Evolutionary conservation across 2,113 vertebrate species (phyloP).

Genomic region (Melanotaenia duboulayi): DNA sequence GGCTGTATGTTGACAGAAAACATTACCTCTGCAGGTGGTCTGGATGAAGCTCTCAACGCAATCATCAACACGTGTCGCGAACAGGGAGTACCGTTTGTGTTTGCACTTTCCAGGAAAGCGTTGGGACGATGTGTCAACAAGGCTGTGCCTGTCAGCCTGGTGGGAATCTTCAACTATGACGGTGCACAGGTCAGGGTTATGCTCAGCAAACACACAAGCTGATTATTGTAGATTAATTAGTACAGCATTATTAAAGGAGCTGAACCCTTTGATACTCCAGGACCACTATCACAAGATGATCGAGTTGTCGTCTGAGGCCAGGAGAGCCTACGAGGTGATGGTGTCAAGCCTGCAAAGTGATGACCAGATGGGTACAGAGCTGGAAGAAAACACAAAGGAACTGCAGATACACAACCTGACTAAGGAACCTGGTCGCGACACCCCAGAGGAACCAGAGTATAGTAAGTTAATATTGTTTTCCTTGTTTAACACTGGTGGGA

Average conservation of each 20-base stretch:
- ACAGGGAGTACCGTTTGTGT: constrained; percentile 93
- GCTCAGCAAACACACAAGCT: too few relatives aligned
- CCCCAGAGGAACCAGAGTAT: constrained; percentile 86
- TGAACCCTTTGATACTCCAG: constrained; percentile 62
- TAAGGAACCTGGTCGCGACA: constrained; percentile 29
- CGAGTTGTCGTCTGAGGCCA: constrained; percentile 91
- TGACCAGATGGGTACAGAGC: constrained; percentile 51
- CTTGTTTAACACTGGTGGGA: background rate
- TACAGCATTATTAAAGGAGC: background rate
- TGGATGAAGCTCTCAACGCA: constrained; percentile 94
- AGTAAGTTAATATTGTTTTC: constrained; percentile 79
- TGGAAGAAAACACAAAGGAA: constrained; percentile 12
- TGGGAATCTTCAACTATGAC: constrained; percentile 99
- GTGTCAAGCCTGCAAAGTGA: constrained; percentile 79
- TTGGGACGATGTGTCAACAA: constrained; percentile 96
- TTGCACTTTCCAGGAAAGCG: constrained; percentile 93
- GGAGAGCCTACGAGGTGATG: constrained; percentile 90
- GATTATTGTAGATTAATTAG: background rate
- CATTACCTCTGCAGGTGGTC: constrained; percentile 84
- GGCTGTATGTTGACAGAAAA: background rate
- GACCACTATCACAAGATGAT: constrained; percentile 96
- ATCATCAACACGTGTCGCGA: constrained; percentile 92
- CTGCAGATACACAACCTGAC: constrained; percentile 8
- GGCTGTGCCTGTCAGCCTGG: constrained; percentile 94
- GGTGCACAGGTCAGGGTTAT: constrained; percentile 90